Evolutionary conservation across 2,888 invertebrate genomes (phyloP).

Genomic region (Balanococcus diminutus): DNA sequence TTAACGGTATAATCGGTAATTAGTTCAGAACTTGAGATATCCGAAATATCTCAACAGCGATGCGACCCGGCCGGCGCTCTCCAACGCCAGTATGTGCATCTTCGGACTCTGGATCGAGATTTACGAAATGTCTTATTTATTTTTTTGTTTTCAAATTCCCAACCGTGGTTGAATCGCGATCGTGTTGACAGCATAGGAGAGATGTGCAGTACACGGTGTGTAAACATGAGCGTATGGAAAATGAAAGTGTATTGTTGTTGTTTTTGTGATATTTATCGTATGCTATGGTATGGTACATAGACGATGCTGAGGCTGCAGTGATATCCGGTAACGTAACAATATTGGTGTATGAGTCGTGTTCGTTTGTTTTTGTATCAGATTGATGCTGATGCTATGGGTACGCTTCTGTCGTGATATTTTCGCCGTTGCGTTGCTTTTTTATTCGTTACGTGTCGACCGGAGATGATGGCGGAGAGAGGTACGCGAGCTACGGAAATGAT

Average conservation of each 20-base stretch:
- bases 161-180: not conserved
- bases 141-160: not conserved
- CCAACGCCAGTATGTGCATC: not conserved
- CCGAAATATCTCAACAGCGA: not conserved
- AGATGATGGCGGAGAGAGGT: not conserved
- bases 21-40: conserved; percentile 21
- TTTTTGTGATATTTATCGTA: not conserved
- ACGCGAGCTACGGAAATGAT: not conserved
- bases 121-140: not conserved
- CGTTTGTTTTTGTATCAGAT: conserved; percentile 25
- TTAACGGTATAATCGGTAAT: conserved; percentile 37
- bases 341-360: not conserved
- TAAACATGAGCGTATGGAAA: not conserved
- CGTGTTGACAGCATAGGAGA: not conserved
- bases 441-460: not conserved
- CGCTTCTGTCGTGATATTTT: conserved; percentile 26
- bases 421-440: not conserved
- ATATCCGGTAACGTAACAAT: not conserved
- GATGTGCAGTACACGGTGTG: not conserved
- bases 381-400: not conserved
- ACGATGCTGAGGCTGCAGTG: not conserved
- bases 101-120: not conserved
- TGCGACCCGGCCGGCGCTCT: not conserved
- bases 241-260: conserved; percentile 14
- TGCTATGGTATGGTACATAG: not conserved